Base-by-base conservation (phyloP, 2,888 invertebrate genomes). In the Acleris literana region DNA sequence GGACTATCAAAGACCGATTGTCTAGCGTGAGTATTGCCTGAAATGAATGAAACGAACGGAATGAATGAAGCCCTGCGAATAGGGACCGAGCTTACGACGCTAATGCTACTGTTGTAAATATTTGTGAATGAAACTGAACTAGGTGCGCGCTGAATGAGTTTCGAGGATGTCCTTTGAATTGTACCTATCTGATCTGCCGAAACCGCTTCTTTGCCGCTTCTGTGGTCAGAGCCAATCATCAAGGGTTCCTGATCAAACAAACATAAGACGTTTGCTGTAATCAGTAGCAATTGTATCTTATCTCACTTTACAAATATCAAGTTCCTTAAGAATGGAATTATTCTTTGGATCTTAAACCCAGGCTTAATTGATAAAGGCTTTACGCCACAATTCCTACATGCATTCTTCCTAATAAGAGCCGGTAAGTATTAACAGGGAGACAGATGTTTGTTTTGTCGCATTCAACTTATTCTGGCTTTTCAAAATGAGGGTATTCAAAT, bases 101-200 rank as follows among this genome's bases (percentile, higher is more conserved):
- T 80, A 85, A 86, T 80, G 74, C 84, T 72, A 76, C 82, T 81
- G 82, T 87, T 85, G 84, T 85, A 86, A 88, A 88, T 87, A 86
- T 87, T 87, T 88, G 82, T 86, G 82, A 87, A 88, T 86, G 85
- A 82, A 79, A 66, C 69, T 70, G 64, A 67, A 72, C 73, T 61
- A 61, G 55, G 74, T 74, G 70, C 69, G 65, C 68, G 68, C 69
- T 70, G 62, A 68, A 66, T 66, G 62, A 51, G 22, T 11, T 22
- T 60, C 57, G 44, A 62, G 61, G 66, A 66, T 61, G 52, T 57
- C 22, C 56, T 66, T 66, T 66, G 52, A 57, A 57, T 57, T 61
- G 25, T 66, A 62, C 62, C 66, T 57, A 62, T 66, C 66, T 57
- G 66, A 66, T 66, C 66, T 66, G 52, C 52, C 20, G 52, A 61